Percentiles rank a stretch among this genome's conserved stretches.
These are phyloP conservation scores for Daktulosphaira vitifoliae DNA, from an alignment of 1,140 invertebrate genomes.

Conservation along the genomic window DNA sequence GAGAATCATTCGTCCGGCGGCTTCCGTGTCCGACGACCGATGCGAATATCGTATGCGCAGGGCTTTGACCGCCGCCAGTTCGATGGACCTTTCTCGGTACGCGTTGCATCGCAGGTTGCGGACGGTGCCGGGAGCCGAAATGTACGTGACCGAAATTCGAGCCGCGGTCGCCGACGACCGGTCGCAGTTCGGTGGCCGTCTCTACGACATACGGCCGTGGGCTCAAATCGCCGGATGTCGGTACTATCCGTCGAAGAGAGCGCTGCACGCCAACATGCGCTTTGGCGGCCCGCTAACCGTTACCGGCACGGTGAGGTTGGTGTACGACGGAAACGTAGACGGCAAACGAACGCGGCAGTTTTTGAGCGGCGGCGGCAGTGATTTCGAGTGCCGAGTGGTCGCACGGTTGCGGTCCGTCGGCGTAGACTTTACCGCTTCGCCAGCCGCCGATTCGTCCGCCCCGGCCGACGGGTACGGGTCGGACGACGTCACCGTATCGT, in stretches of 20 bases:
- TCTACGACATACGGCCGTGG: slow-evolving; percentile 42
- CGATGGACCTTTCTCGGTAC: slow-evolving; percentile 52
- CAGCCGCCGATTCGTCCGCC: slow-evolving; percentile 43
- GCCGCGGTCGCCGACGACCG: slow-evolving; percentile 46
- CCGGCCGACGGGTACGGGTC: slow-evolving; percentile 35
- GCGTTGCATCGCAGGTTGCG: slow-evolving; percentile 52
- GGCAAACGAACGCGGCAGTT: slow-evolving; percentile 32
- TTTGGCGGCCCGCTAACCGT: slow-evolving; percentile 68
- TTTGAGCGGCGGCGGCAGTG: no score
- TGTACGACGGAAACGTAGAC: slow-evolving; percentile 36
- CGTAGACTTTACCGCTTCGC: slow-evolving; percentile 64
- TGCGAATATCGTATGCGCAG: no score
- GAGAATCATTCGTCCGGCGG: no score
- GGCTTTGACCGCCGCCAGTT: not conserved
- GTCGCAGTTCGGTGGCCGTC: slow-evolving; percentile 41
- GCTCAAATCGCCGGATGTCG: slow-evolving; percentile 58
- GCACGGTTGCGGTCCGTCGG: slow-evolving; percentile 63
- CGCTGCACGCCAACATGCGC: slow-evolving; percentile 57
- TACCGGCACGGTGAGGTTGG: slow-evolving; percentile 47
- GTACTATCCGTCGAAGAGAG: slow-evolving; percentile 59
- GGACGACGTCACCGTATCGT: slow-evolving; percentile 47
- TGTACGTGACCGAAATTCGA: slow-evolving; percentile 56
- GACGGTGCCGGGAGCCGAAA: slow-evolving; percentile 51
- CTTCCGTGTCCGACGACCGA: no score
- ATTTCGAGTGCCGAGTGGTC: slow-evolving; percentile 50